Conservation (phyloP, 2,113 vertebrate genomes). For the Ictidomys tridecemlineatus region DNA sequence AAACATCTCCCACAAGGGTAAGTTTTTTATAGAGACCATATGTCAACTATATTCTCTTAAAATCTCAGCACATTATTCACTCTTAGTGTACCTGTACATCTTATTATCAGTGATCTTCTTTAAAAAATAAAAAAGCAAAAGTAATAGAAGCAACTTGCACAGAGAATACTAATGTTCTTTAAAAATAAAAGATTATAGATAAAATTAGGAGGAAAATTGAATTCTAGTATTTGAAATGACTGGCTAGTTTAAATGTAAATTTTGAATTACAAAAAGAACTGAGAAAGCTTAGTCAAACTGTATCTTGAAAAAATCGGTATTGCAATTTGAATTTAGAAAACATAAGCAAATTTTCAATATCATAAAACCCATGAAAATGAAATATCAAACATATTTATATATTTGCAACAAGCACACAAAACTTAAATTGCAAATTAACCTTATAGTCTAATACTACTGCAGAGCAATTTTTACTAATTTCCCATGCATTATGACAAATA, state of each 20-base stretch:
- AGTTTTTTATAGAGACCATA: constrained; percentile 55
- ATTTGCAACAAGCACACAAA: background rate
- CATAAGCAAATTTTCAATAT: background rate
- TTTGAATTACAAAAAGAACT: background rate
- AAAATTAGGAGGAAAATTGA: constrained; percentile 2
- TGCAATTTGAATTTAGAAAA: background rate
- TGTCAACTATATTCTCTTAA: constrained; percentile 62
- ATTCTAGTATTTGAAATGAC: constrained; percentile 5
- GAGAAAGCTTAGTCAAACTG: background rate
- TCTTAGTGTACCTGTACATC: constrained; percentile 61
- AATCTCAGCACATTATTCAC: background rate
- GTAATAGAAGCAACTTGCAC: constrained; percentile 19
- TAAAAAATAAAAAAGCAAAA: constrained; percentile 69
- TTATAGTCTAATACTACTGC: background rate
- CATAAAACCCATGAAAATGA: background rate
- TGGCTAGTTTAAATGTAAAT: background rate
- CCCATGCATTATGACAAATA: background rate
- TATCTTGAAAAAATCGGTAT: background rate
- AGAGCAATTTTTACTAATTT: background rate
- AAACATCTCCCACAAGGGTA: constrained; percentile 17
- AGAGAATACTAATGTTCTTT: constrained; percentile 38
- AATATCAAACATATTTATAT: background rate
- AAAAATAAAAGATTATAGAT: constrained; percentile 50
- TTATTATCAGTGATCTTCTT: constrained; percentile 57
- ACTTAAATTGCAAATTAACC: constrained; percentile 6